Evolutionary conservation across 1,140 invertebrate genomes (phyloP), one percentile per base, ranked within the genome.

Genomic region (Drosophila azteca): DNA sequence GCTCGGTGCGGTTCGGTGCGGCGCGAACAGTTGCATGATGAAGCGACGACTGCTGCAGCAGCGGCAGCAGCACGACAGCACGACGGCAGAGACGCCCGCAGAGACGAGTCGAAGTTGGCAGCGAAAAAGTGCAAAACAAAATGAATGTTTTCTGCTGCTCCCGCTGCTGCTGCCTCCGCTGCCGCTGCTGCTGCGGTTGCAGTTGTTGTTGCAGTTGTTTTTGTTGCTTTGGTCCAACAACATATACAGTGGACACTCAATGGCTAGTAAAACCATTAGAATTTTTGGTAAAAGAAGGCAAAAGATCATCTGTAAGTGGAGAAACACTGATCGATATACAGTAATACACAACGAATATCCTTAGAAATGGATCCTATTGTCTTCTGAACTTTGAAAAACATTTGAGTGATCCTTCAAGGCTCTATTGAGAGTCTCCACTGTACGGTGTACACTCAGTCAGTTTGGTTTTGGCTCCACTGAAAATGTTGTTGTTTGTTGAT

Each of bases 11-110:
- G 31, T 9, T 35, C 83, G 89, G 77, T 71, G 71, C 71, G 70
- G 70, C 66, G 66, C 70, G 73, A 69, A 83, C 83, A 88, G 82
- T 85, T 85, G 80, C 80, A 84, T 80, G 80, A 84, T 84, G 80
- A 73, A 80, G 73, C 67, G 76, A 67, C 60, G 68, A 58, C 72
- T 48, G 58, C 63, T 17, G 44, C 35, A 50, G 48, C 48, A 63
- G 51, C 35, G 46, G 48, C 48, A 63, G 51, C 9, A 26, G 4
- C 4, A 26, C 55, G 45, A 29, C 43, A 59, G 51, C 9, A 26
- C 24, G 24, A 26, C 55, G 45, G 39, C 43, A 59, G n/a, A 26
- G 55, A 26, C 13, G 52, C 24, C 52, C 53, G 46, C 63, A 61
- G 59, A 54, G 54, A 49, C 20, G 39, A 45, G 54, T 24, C 63